Base-by-base conservation (phyloP, 2,888 invertebrate species). In the Epiblema foenella region DNA sequence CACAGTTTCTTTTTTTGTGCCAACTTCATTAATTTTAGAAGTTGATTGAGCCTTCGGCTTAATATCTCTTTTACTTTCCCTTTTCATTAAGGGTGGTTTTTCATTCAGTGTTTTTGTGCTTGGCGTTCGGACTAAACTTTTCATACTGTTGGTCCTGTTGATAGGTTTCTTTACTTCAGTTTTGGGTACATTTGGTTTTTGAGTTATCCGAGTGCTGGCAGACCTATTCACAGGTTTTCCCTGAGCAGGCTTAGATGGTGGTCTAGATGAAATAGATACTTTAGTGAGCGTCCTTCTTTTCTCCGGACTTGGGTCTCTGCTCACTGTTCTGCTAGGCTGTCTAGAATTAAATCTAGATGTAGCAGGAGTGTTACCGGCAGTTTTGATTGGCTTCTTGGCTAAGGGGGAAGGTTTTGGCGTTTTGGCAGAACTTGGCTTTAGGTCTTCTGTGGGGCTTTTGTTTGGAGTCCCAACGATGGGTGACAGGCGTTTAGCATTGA, bases 381-480 rank as follows among this genome's bases (percentile, higher is more conserved):
- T 87, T 83, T 90, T 90, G 0, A 84, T 78, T 17, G 88, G 76
- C 75, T 89, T 90, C 75, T 81, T 88, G 37, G 85, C 77, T 75
- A 80, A 75, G 15, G 87, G 78, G 60, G 84, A 79, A n/a, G 88
- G 83, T 81, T 87, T 92, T 52, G 83, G 78, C 33, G 85, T 83
- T 80, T 85, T 89, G 10, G 89, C 86, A 51, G 90, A 86, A 59
- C 79, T 79, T 58, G 89, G 85, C 76, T 92, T 93, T 7, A 79
- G 77, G 67, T 90, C 89, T 74, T 90, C 92, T 42, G 81, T 77
- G n/a, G 93, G 93, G 79, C 90, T 93, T 83, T 93, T 94, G 71
- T 86, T 94, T 39, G 94, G 94, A 10, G 94, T 94, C 1, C 93
- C 93, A 52, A 93, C 93, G 37, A 94, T 94, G 5, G 94, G 94